Evolutionary conservation across 1,140 invertebrate genomes (phyloP), one percentile per base, ranked within the genome.

Genomic region (Trichonephila clavipes): DNA sequence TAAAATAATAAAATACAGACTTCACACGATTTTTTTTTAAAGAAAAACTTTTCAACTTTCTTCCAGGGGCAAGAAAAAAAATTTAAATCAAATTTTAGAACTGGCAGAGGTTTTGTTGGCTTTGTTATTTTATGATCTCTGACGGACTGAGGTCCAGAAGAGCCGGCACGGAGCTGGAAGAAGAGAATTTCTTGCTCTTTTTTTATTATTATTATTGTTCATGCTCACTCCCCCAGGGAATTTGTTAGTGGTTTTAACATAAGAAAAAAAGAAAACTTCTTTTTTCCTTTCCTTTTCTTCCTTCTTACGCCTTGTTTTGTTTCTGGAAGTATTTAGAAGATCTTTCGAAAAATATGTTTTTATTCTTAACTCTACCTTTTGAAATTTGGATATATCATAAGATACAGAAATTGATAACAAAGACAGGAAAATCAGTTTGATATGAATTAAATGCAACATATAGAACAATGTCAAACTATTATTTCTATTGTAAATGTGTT

Each of bases 81-180:
- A 81, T 90, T 81, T 90, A 44, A 90, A 90, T 81, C 81, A 69
- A 90, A 90, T 81, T 90, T 90, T 81, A 59, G 21, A 59, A 61
- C 40, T 72, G 64, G 44, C 64, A 59, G 88, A 69, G 58, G 69
- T 81, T 90, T 90, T 89, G 87, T 90, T 72, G n/a, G 40, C 51
- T 90, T 81, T 90, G 66, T 90, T 69, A 40, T 90, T 90, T 90
- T 28, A 81, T 90, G 64, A 81, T 24, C 64, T 61, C 51, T 81
- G 72, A n/a, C 51, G 88, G 69, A 90, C 88, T 58, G 16, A 81
- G 58, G 72, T 69, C 81, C 88, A 21, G 21, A 28, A 21, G 66
- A 59, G 21, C 19, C 12, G 24, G 69, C 21, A 72, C 44, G 44
- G 83, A 59, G 40, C 12, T 51, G 51, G 51, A 58, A 58, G 21